Base-by-base conservation (phyloP, 1,140 invertebrate species). In the Philotrypesis tridentata region DNA sequence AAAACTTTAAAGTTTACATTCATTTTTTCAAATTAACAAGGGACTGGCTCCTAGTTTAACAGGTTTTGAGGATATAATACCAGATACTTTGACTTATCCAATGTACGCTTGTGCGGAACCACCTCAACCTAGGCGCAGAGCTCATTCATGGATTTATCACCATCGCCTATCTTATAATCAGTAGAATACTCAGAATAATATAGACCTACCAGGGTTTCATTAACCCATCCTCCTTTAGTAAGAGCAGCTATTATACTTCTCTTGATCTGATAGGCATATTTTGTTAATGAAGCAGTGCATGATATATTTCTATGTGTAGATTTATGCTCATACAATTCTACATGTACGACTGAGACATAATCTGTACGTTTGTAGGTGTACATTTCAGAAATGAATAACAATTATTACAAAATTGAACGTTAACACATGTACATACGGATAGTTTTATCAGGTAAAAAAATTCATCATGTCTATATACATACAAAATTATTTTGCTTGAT, bases 1-100 rank as follows among this genome's bases (percentile, higher is more conserved):
- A n/a, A n/a, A n/a, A n/a, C n/a, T 27, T 29, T 68, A 33, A 68
- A 48, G 6, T 21, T 55, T 65, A 14, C 25, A 71, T 23, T 9
- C 1, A 29, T 72, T 80, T 63, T 61, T 65, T 33, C 65, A 63
- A 80, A 73, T 80, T 40, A 31, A 67, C 33, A 75, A 68, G 29
- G 67, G 33, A 31, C 63, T 76, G n/a, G 21, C 70, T 61, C 2
- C 25, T 65, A 33, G 67, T 70, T 11, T 60, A 17, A 33, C 11
- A 78, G 40, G 37, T 12, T 79, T 75, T 80, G 79, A 84, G 70
- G 67, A 55, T 76, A 90, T 87, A 76, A 92, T 92, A 90, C 91
- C 91, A 82, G 89, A 88, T 33, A 90, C 90, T 61, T 83, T 91
- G 84, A 90, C 89, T 17, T 90, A 90, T 86, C n/a, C n/a, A n/a